Conservation (phyloP, 1,140 invertebrate genomes). For the Rhopalosiphum maidis region DNA sequence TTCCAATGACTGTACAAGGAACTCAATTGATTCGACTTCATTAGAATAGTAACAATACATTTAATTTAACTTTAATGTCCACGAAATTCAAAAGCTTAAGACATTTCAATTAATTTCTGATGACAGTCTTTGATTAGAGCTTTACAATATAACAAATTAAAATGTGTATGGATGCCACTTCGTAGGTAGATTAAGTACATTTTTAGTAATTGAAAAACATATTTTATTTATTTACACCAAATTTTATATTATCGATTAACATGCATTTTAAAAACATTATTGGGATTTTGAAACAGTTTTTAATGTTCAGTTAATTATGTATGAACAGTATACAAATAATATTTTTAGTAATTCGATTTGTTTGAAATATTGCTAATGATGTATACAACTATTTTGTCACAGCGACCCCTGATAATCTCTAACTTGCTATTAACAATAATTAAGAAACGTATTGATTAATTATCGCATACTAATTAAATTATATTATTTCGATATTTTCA, state of each 20-base stretch:
- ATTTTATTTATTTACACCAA: background rate
- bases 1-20: background rate
- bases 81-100: background rate
- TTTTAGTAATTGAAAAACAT: background rate
- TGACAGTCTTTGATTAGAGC: background rate
- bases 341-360: background rate
- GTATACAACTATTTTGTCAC: background rate
- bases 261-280: background rate
- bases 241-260: background rate
- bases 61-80: background rate
- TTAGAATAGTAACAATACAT: conserved; percentile 18
- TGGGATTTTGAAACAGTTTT: background rate
- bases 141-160: background rate
- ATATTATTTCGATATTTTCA: background rate
- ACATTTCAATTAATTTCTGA: background rate
- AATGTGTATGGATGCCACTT: background rate
- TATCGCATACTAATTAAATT: background rate
- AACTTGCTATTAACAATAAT: background rate
- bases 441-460: background rate
- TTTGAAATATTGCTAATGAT: background rate
- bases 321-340: too few species aligned
- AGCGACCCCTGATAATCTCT: background rate
- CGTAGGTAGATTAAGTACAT: background rate
- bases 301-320: background rate
- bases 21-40: background rate